These are phyloP conservation scores for Characodon lateralis DNA, from an alignment of 2,797 vertebrate genomes.

Conservation along the genomic window DNA sequence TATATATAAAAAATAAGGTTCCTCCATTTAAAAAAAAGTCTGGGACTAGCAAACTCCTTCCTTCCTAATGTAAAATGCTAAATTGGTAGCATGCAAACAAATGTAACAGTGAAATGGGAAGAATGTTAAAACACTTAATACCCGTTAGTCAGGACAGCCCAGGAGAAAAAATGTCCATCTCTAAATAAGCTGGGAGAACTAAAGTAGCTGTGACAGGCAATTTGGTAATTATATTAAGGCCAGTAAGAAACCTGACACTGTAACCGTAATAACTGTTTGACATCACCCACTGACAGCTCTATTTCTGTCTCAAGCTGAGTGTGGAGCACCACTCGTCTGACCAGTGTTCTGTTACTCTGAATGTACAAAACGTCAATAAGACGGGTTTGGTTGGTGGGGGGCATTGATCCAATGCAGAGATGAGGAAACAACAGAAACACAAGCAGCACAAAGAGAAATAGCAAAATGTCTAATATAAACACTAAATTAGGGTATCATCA, in stretches of 20 bases:
- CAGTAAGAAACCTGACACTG: slow-evolving; percentile 62
- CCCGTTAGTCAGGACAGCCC: slow-evolving; percentile 46
- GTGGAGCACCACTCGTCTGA: slow-evolving; percentile 40
- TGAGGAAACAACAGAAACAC: slow-evolving; percentile 51
- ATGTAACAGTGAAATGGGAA: slow-evolving; percentile 29
- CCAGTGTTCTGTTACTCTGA: slow-evolving; percentile 63
- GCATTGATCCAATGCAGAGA: slow-evolving; percentile 57
- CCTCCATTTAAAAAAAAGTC: background rate
- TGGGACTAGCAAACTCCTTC: slow-evolving; percentile 1
- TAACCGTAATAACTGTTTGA: slow-evolving; percentile 46
- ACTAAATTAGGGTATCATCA: background rate
- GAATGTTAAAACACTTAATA: slow-evolving; percentile 54
- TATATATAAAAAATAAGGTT: too few species aligned
- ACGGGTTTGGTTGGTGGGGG: slow-evolving; percentile 42
- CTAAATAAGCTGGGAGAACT: slow-evolving; percentile 63
- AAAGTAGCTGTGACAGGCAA: slow-evolving; percentile 64
- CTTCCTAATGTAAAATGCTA: slow-evolving; percentile 37
- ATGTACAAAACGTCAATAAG: slow-evolving; percentile 61
- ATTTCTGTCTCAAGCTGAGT: slow-evolving; percentile 51
- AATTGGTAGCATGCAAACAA: slow-evolving; percentile 21
- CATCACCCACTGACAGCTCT: slow-evolving; percentile 63
- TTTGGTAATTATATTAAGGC: slow-evolving; percentile 58
- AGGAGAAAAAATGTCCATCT: slow-evolving; percentile 54
- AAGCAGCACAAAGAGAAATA: slow-evolving; percentile 11
- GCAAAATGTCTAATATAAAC: background rate